These are phyloP conservation scores for Drosophila paranaensis DNA, from an alignment of 2,888 invertebrate species.

Conservation along the genomic window DNA sequence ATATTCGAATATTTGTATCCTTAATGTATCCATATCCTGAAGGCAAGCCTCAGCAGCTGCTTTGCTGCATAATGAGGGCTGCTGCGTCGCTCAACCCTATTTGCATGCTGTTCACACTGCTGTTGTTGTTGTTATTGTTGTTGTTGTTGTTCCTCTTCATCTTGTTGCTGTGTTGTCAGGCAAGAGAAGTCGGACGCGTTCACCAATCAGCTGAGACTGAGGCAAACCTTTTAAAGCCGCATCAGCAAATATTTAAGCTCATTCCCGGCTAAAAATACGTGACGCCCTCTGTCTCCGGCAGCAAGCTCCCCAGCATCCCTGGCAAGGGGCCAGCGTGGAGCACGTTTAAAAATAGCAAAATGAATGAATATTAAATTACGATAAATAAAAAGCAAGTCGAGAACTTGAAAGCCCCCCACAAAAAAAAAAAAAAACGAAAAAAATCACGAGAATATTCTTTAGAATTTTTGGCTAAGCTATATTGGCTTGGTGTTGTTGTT, in stretches of 20 bases:
- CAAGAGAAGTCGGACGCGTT: neutral
- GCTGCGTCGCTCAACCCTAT: conserved; percentile 22
- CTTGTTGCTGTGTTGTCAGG: neutral
- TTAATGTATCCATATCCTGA: neutral
- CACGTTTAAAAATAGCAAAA: conserved; percentile 69
- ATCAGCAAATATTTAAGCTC: conserved; percentile 43
- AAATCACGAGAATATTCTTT: conserved; percentile 29
- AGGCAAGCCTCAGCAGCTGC: neutral
- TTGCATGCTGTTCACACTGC: neutral
- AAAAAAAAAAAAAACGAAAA: conserved; percentile 11
- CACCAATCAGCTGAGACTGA: neutral
- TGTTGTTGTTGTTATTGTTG: neutral
- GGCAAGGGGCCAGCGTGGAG: conserved; percentile 6
- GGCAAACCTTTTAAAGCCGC: conserved; percentile 40
- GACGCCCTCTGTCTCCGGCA: conserved; percentile 2
- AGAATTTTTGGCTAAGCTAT: conserved; percentile 17
- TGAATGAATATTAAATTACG: conserved; percentile 75
- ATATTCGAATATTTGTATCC: no score
- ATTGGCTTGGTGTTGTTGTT: conserved; percentile 20
- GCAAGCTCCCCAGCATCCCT: no score
- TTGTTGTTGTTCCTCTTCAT: neutral
- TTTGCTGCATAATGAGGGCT: conserved; percentile 27
- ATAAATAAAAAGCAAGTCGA: conserved; percentile 49
- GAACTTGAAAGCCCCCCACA: conserved; percentile 24
- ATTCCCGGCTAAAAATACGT: conserved; percentile 44